Percentiles rank a stretch among this genome's conserved stretches.
These are phyloP conservation scores for Cancer borealis DNA, from an alignment of 2,888 invertebrate species.

Conservation along the genomic window DNA sequence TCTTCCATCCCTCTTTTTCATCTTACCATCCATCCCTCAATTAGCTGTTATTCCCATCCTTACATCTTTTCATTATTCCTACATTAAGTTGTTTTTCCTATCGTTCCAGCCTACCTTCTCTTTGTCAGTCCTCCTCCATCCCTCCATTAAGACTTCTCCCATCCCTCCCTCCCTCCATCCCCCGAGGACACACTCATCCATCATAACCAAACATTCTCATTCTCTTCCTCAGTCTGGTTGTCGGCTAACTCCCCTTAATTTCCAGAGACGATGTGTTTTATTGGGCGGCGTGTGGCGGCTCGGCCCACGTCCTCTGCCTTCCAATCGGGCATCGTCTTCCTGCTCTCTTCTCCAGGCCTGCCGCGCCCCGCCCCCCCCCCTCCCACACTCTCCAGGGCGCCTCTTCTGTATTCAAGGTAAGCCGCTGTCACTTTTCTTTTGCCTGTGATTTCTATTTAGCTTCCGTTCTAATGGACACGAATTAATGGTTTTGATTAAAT, in stretches of 20 bases:
- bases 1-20: background rate
- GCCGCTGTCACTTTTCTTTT: background rate
- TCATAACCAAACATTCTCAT: background rate
- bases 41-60: background rate
- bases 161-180: background rate
- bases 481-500: background rate
- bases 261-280: background rate
- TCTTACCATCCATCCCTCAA: background rate
- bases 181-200: background rate
- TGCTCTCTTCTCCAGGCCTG: background rate
- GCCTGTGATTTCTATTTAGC: background rate
- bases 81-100: background rate
- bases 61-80: background rate
- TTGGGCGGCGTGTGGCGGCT: background rate
- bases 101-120: background rate
- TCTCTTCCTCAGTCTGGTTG: background rate
- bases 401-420: slow-evolving; percentile 5
- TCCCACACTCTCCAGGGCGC: background rate
- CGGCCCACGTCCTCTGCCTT: background rate
- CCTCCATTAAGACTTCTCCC: background rate
- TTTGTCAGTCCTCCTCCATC: background rate
- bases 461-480: background rate
- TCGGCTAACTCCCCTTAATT: background rate
- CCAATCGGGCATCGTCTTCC: background rate
- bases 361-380: background rate